Evolutionary conservation across 1,140 invertebrate species (phyloP), one percentile per base, ranked within the genome.

Genomic region (Arion vulgaris): DNA sequence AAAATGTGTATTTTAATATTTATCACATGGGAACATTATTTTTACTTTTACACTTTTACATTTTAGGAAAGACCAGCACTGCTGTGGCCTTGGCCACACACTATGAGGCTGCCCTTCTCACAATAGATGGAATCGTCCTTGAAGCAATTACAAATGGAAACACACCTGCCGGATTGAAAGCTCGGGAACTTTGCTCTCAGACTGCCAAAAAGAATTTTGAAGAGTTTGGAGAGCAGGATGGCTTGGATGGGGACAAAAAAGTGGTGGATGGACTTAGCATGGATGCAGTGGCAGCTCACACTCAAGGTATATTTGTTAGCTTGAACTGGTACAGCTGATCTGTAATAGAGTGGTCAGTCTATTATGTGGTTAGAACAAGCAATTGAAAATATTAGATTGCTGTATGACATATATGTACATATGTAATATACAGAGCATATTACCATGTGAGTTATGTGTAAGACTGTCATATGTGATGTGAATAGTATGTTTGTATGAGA

Each of bases 131-230:
- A 15, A 85, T 93, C 41, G 89, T 93, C 15, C 82, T 89, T 32
- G 92, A 93, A 81, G 91, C 92, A 39, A 91, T 93, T n/a, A 87
- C 90, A 23, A 90, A 88, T 84, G 91, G 91, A 28, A 90, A 88
- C 86, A 90, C 90, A 0, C 83, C 86, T 26, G 88, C 91, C 41
- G 91, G 91, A 23, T 81, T 89, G 74, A 84, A 83, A 32, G 92
- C 92, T 7, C 57, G 90, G 9, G 89, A 92, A 78, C 84, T 92
- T 68, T 92, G 92, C 86, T 81, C 87, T 13, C 91, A 92, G 68
- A 90, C 92, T 26, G 91, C 91, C 2, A 83, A 86, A n/a, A 89
- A 85, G 36, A 84, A 85, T n/a, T 86, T 88, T 0, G 91, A 92
- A 81, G 91, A 92, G 66, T 32, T 88, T 39, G 88, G 86, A 68